Percentiles rank a stretch among this genome's conserved stretches.
These are phyloP conservation scores for Rhinogobio ventralis DNA, from an alignment of 2,797 vertebrate genomes.

Conservation along the genomic window DNA sequence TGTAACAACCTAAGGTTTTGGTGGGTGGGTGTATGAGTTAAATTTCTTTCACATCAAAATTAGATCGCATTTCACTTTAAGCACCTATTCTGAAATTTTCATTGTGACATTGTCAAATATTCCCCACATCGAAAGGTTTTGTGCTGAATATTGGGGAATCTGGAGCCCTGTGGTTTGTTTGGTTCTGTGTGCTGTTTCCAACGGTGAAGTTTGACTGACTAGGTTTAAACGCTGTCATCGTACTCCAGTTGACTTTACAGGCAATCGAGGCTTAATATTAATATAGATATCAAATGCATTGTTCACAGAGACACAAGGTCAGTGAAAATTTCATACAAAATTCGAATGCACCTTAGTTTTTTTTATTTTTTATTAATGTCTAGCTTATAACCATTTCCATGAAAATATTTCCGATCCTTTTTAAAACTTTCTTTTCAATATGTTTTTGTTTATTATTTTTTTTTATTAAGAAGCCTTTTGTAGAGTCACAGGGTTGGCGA, in stretches of 20 bases:
- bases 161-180: neutral
- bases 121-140: neutral
- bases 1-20: slow-evolving; percentile 20
- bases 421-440: neutral
- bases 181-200: slow-evolving; percentile 8
- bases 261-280: slow-evolving; percentile 35
- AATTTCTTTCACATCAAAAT: neutral
- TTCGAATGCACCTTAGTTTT: slow-evolving; percentile 60
- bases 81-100: neutral
- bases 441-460: neutral
- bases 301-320: slow-evolving; percentile 11
- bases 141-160: neutral
- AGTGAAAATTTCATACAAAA: slow-evolving; percentile 36
- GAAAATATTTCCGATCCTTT: neutral
- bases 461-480: slow-evolving; percentile 29
- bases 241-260: slow-evolving; percentile 41
- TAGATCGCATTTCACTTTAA: slow-evolving; percentile 13
- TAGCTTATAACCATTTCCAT: slow-evolving; percentile 26
- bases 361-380: slow-evolving; percentile 33
- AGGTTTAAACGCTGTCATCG: slow-evolving; percentile 15
- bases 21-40: neutral
- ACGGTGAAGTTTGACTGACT: neutral
- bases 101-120: neutral
- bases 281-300: slow-evolving; percentile 33
- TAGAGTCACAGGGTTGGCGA: slow-evolving; percentile 69